These are phyloP conservation scores for Florisuga fusca DNA, from an alignment of 2,797 vertebrate genomes.

Conservation along the genomic window DNA sequence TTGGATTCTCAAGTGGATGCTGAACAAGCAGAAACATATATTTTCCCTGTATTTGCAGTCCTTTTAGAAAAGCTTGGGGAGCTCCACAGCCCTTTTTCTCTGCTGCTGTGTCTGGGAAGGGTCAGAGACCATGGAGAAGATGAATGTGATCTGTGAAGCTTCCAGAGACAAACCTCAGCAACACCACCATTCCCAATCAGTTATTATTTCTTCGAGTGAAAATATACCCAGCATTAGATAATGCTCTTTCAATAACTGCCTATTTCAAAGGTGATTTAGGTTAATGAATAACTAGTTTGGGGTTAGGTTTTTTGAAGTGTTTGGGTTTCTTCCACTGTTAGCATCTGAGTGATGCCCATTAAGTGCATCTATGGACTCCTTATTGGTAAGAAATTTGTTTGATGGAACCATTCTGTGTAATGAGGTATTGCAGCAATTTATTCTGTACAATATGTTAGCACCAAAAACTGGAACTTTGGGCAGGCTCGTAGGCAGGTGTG, in stretches of 20 bases:
- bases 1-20: background rate
- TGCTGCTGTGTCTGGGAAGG: background rate
- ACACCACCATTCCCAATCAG: background rate
- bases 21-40: background rate
- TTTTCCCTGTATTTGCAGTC: background rate
- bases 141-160: background rate
- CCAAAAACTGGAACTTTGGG: background rate
- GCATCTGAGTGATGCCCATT: slow-evolving; percentile 60
- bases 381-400: slow-evolving; percentile 73
- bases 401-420: slow-evolving; percentile 68
- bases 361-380: slow-evolving; percentile 63
- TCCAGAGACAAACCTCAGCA: background rate
- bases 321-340: background rate
- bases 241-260: slow-evolving; percentile 9
- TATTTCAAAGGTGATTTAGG: background rate
- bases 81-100: background rate
- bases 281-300: slow-evolving; percentile 43
- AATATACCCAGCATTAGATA: background rate
- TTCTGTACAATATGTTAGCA: slow-evolving; percentile 15
- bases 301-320: background rate
- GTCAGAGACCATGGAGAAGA: background rate
- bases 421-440: slow-evolving; percentile 62
- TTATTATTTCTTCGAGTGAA: slow-evolving; percentile 23
- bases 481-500: slow-evolving; percentile 22
- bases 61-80: background rate